Conservation (phyloP, 2,888 invertebrate genomes). For the Heteromurus nitidus region DNA sequence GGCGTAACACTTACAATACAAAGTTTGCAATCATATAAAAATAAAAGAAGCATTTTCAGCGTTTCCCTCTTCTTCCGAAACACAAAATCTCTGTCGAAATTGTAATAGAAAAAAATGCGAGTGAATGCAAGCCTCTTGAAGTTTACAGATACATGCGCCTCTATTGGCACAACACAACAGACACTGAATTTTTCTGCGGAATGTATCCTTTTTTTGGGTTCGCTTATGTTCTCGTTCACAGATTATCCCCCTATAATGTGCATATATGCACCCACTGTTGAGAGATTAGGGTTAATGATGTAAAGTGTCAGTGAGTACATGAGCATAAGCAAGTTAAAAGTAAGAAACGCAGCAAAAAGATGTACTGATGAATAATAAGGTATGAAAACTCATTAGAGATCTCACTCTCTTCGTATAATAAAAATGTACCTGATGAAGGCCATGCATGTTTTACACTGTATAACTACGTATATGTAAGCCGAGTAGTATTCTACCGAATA, state of each 20-base stretch:
- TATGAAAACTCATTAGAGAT: constrained; percentile 55
- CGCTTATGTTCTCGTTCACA: not conserved
- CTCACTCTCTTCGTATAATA: not conserved
- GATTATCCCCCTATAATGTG: not conserved
- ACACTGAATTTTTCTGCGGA: constrained; percentile 14
- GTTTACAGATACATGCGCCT: constrained; percentile 2
- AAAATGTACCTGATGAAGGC: constrained; percentile 38
- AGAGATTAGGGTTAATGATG: constrained; percentile 61
- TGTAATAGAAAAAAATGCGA: constrained; percentile 33
- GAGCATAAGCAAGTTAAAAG: constrained; percentile 26
- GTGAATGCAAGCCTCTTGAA: too few relatives aligned
- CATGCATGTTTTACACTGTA: constrained; percentile 16
- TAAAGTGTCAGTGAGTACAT: constrained; percentile 56
- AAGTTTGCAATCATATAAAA: too few relatives aligned
- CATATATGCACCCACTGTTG: constrained; percentile 46
- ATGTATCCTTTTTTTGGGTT: not conserved
- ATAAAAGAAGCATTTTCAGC: constrained; percentile 9
- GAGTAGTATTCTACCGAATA: too few relatives aligned
- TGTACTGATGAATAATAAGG: constrained; percentile 47
- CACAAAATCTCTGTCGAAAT: constrained; percentile 37
- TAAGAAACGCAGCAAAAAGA: constrained; percentile 36
- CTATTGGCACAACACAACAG: not conserved
- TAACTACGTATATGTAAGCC: too few relatives aligned
- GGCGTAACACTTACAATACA: constrained; percentile 26
- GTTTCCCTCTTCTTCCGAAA: constrained; percentile 29